A percentile compares a stretch with the other conserved stretches of the same genome.
These are phyloP conservation scores for Larimichthys crocea DNA, from an alignment of 2,113 vertebrate genomes.

Conservation along the genomic window DNA sequence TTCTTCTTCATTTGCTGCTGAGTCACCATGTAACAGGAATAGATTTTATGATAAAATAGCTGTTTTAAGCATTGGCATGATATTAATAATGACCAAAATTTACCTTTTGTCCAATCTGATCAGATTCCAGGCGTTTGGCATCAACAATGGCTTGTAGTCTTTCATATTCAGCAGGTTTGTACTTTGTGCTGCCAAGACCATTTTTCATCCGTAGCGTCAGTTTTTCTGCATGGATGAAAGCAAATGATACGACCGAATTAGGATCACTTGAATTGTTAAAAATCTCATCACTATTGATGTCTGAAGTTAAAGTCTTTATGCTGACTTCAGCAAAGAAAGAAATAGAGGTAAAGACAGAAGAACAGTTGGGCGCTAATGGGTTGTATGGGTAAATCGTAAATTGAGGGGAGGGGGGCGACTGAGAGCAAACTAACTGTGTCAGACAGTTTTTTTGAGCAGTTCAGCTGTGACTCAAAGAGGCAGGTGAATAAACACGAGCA, in stretches of 20 bases:
- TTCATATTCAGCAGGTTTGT: slow-evolving; percentile 88
- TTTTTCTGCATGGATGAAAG: slow-evolving; percentile 82
- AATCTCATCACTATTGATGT: slow-evolving; percentile 54
- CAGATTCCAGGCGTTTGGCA: slow-evolving; percentile 84
- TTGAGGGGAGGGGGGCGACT: slow-evolving; percentile 16
- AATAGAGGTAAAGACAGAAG: slow-evolving; percentile 35
- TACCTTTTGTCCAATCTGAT: slow-evolving; percentile 89
- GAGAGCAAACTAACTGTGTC: slow-evolving; percentile 39
- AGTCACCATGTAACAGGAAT: slow-evolving; percentile 31
- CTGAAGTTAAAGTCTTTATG: slow-evolving; percentile 53
- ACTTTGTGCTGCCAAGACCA: slow-evolving; percentile 83
- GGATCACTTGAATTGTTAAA: slow-evolving; percentile 52
- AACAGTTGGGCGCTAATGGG: slow-evolving; percentile 39
- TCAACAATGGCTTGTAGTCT: slow-evolving; percentile 85
- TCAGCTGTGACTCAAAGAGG: slow-evolving; percentile 58
- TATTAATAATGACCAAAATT: slow-evolving; percentile 34
- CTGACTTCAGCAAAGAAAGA: slow-evolving; percentile 59
- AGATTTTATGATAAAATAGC: slow-evolving; percentile 19
- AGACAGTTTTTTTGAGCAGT: slow-evolving; percentile 53
- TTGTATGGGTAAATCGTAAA: slow-evolving; percentile 38
- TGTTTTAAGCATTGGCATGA: slow-evolving; percentile 34
- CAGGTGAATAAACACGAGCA: slow-evolving; percentile 74
- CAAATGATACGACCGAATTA: slow-evolving; percentile 65
- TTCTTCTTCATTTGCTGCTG: slow-evolving; percentile 34
- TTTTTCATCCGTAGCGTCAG: slow-evolving; percentile 79